Base-by-base conservation (phyloP, 1,140 invertebrate genomes). In the Vollenhovia emeryi region DNA sequence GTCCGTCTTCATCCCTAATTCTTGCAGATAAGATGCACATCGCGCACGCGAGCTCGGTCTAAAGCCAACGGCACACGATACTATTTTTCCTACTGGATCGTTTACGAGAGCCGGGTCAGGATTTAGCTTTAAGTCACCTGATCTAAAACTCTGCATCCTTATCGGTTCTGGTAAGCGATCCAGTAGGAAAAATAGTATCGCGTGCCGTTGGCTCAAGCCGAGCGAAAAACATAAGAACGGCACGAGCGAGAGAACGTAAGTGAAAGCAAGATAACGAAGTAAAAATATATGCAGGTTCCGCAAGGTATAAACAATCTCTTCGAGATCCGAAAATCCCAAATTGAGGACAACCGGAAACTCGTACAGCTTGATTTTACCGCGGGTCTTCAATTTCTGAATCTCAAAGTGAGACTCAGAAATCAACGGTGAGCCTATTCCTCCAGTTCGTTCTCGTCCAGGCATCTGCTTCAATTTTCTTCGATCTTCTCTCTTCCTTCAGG, bases 251-350 rank as follows among this genome's bases (percentile, higher is more conserved):
- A 33, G 45, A 33, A 45, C 33, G 24, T 15, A 24, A 1, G 43
- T 2, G n/a, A 24, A 48, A 43, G 24, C 11, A 57, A 69, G 50
- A 21, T 15, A 1, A 2, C 3, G 68, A 43, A 59, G 1, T n/a
- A 13, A 45, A 78, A 62, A 33, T 45, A 60, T 27, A 8, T 43
- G 9, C 15, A 40, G 15, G 30, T 3, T 27, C 45, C 1, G 40
- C 1, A 86, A 85, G 24, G 64, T 86, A 40, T 3, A 57, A 11
- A 0, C 3, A 33, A 74, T 24, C 13, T 66, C 68, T 57, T 3
- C 8, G 18, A 55, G 27, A 50, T 59, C 40, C 66, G 36, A 87
- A 88, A 60, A 60, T 83, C 43, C 62, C 8, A 84, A 87, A 87
- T 27, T 21, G 15, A 43, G 73, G 24, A 50, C 66, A 57, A 84